Base-by-base conservation (phyloP, 2,113 vertebrate species). In the Prochilodus magdalenae region DNA sequence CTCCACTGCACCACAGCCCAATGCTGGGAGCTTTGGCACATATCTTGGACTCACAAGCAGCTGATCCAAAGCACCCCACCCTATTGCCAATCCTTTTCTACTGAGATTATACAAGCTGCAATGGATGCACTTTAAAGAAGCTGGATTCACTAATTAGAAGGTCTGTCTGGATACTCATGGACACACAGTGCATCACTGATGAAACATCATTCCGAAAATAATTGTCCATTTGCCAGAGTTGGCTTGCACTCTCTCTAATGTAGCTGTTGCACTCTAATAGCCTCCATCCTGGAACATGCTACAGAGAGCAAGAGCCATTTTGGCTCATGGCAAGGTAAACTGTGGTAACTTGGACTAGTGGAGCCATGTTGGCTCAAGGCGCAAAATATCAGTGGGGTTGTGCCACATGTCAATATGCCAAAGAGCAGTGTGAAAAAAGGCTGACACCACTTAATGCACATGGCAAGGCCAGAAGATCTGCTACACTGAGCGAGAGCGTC, bases 251-350 rank as follows among this genome's bases (percentile, higher is more conserved):
- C 55, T 3, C 51, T 13, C 51, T 55, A 20, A 20, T 16, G 12
- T 55, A 55, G 15, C 51, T 20, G 15, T 55, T 55, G 51, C 4
- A 2, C 51, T 55, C 15, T 55, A 55, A 55, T 12, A 70, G 27
- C 40, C 22, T 57, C 60, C 53, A 20, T 57, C 20, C 53, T 80
- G 73, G 57, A 24, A 84, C 15, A 5, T 53, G 51, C 51, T 53
- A 53, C 67, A 71, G 62, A 44, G 63, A 69, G 20, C 16, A 16
- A 15, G 65, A 33, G 75, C 69, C 63, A 84, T 67, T 11, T 65
- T 87, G 81, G 55, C 84, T 86, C 55, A 62, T 66, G 44, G 80
- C 71, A 67, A 11, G 24, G 53, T 6, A 49, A 75, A 70, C 55
- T 73, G 27, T 62, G 29, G 26, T 66, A 63, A 26, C 76, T 63